Evolutionary conservation across 1,140 invertebrate genomes (phyloP), one percentile per base, ranked within the genome.

Genomic region (Sminthurides bifidus): DNA sequence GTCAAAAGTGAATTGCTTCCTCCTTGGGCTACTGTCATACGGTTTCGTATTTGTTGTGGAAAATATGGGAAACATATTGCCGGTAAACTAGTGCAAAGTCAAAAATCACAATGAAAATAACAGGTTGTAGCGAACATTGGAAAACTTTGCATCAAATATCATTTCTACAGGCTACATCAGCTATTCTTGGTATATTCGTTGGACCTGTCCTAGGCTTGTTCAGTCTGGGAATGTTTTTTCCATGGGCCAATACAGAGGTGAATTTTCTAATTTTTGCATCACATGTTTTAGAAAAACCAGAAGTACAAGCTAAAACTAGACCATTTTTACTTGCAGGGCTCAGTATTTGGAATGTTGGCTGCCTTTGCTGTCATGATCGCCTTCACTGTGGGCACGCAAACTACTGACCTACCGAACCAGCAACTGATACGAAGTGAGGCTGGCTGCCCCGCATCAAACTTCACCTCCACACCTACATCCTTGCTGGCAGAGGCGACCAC

Each of bases 21-120:
- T 51, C 6, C 37, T 61, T 24, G 63, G 63, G 43, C 30, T 64
- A 26, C 37, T 61, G 2, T 61, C 63, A 0, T 64, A 59, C 29
- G 23, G 33, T 15, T 61, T 64, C 38, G 59, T 64, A 6, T 64
- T 64, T 43, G 59, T 57, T 0, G 48, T 61, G 31, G 54, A 64
- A 38, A 54, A 61, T 44, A 61, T 59, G 53, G 59, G 60, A 3
- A 56, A 43, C 24, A 59, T 64, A 15, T 38, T 61, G 5, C 59
- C 63, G 10, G 63, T 64, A 61, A 30, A 21, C 31, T 30, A 21
- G 10, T 14, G 17, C 10, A 30, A 23, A 48, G 14, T 21, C n/a
- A 12, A 8, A 15, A 10, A 48, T 29, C 14, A n/a, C 8, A 30
- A 48, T 8, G 14, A 29, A 6, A 29, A 26, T 6, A 19, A 29